These are phyloP conservation scores for Lepilemur ruficaudatus DNA, from an alignment of 2,797 vertebrate species.

Conservation along the genomic window DNA sequence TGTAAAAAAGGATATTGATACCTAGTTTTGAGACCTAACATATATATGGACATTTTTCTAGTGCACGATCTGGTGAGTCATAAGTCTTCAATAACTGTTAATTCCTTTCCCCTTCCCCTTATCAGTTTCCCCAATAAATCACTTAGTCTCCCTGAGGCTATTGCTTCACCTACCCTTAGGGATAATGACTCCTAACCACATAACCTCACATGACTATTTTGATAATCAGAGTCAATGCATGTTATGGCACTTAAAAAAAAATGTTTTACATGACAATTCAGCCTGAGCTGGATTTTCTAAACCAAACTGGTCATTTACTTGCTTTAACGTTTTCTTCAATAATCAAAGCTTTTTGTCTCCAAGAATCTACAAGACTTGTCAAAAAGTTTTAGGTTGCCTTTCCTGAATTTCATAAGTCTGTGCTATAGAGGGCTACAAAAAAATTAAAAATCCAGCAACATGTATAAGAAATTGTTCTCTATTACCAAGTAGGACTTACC, in stretches of 20 bases:
- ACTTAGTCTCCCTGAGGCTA: constrained; percentile 25
- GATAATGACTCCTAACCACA: constrained; percentile 16
- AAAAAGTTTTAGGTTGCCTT: neutral
- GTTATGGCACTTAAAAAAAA: constrained; percentile 2
- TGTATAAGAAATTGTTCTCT: neutral
- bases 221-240: constrained; percentile 31
- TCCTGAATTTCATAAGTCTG: constrained; percentile 33
- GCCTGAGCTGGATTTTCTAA: constrained; percentile 8
- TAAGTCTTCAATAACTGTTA: constrained; percentile 27
- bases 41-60: neutral
- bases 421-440: neutral
- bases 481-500: neutral
- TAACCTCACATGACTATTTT: neutral
- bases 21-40: neutral
- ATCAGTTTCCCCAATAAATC: constrained; percentile 27
- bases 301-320: constrained; percentile 6
- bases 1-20: neutral
- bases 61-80: neutral
- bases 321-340: neutral
- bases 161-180: constrained; percentile 29
- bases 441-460: neutral
- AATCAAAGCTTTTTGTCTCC: constrained; percentile 38
- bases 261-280: constrained; percentile 36
- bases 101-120: neutral
- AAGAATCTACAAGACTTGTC: neutral